A percentile compares a stretch with the other conserved stretches of the same genome.
These are phyloP conservation scores for Cryptus armator DNA, from an alignment of 2,888 invertebrate species.

Conservation along the genomic window DNA sequence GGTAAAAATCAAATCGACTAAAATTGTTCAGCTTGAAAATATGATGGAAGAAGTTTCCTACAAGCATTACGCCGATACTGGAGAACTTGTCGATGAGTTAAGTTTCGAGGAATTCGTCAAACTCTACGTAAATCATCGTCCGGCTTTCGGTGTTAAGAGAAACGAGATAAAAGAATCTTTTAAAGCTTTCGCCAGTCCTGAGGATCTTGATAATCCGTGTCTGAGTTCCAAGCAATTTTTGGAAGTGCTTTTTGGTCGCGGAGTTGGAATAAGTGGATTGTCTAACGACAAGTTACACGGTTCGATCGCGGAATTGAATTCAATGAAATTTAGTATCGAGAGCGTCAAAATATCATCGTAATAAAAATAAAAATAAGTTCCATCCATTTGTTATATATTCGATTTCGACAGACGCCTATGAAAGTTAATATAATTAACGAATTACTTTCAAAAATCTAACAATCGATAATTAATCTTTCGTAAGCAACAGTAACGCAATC, in stretches of 20 bases:
- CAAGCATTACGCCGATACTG: slow-evolving; percentile 85
- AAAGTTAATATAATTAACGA: too few relatives aligned
- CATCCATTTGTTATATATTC: background rate
- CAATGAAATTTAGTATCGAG: too few relatives aligned
- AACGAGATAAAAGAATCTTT: slow-evolving; percentile 86
- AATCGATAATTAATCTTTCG: too few relatives aligned
- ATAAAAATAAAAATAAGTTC: slow-evolving; percentile 14
- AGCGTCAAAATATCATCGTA: background rate
- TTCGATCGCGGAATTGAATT: slow-evolving; percentile 30
- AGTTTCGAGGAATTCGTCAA: slow-evolving; percentile 89
- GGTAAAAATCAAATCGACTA: background rate
- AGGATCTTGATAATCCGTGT: slow-evolving; percentile 73
- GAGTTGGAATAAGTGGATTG: slow-evolving; percentile 61
- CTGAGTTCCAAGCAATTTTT: slow-evolving; percentile 85
- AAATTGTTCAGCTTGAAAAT: slow-evolving; percentile 86
- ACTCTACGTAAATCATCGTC: slow-evolving; percentile 89
- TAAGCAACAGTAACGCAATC: too few relatives aligned
- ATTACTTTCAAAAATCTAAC: too few relatives aligned
- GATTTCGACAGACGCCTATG: too few relatives aligned
- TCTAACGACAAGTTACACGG: slow-evolving; percentile 57
- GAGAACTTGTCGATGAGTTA: slow-evolving; percentile 86
- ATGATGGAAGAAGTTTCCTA: slow-evolving; percentile 87
- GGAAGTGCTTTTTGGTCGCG: slow-evolving; percentile 83
- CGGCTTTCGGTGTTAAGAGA: slow-evolving; percentile 86
- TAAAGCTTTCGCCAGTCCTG: slow-evolving; percentile 82